Conservation (phyloP, 2,113 vertebrate genomes). For the Chunga burmeisteri region DNA sequence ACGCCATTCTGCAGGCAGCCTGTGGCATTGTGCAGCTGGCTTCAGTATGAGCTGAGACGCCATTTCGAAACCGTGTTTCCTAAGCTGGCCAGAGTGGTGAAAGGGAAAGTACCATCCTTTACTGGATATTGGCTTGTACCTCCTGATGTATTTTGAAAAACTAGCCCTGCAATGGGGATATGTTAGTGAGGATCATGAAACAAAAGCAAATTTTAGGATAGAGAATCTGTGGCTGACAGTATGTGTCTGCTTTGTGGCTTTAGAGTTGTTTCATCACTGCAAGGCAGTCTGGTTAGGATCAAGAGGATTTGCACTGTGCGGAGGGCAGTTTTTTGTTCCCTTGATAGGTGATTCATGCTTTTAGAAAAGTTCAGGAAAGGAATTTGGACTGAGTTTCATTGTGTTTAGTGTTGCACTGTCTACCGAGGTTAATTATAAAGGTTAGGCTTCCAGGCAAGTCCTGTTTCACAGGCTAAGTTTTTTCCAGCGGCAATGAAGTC, state of each 20-base stretch:
- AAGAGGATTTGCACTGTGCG: not conserved
- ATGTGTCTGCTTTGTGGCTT: not conserved
- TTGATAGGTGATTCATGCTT: not conserved
- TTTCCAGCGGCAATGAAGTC: not conserved
- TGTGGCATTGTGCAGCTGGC: not conserved
- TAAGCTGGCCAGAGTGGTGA: not conserved
- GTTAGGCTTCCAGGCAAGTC: slow-evolving; percentile 15
- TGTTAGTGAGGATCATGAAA: not conserved
- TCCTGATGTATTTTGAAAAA: not conserved
- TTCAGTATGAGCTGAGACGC: not conserved
- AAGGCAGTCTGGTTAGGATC: not conserved
- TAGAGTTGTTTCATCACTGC: not conserved
- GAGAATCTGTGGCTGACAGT: not conserved
- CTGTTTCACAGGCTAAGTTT: not conserved
- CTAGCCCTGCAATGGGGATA: not conserved
- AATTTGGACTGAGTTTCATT: not conserved
- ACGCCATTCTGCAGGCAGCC: not conserved
- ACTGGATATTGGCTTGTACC: not conserved
- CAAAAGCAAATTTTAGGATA: not conserved
- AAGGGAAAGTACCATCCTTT: not conserved
- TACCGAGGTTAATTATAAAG: slow-evolving; percentile 13
- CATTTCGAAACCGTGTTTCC: not conserved
- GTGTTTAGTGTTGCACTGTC: not conserved
- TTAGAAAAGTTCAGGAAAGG: not conserved
- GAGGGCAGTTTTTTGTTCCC: not conserved